Evolutionary conservation across 2,113 vertebrate species (phyloP).

Genomic region (Microcebus ravelobensis): DNA sequence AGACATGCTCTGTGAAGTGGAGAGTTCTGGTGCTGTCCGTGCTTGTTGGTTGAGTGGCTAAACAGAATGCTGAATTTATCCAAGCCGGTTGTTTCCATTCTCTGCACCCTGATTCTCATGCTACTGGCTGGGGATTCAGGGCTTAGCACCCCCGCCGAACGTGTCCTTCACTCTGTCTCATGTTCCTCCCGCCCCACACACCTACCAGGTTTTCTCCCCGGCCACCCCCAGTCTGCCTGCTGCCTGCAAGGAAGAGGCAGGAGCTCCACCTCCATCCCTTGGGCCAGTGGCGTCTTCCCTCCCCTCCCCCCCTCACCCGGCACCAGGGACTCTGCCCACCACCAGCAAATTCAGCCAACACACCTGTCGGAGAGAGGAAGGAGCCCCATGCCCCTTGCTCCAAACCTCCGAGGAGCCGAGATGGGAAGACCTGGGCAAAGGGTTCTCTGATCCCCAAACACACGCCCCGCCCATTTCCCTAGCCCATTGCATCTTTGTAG

Average conservation of each 20-base stretch:
- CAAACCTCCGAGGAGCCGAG: not conserved
- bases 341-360: not conserved
- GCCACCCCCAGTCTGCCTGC: accelerated
- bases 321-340: not conserved
- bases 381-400: accelerated
- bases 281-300: not conserved
- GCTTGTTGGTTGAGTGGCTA: accelerated
- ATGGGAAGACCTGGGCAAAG: not conserved
- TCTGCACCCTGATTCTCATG: no score
- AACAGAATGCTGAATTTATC: not conserved
- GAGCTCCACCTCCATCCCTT: not conserved
- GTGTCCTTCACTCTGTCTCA: not conserved
- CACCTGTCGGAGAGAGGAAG: not conserved
- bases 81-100: no score
- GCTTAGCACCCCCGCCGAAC: accelerated
- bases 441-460: not conserved
- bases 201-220: not conserved
- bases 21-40: accelerated
- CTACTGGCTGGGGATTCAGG: not conserved
- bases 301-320: not conserved
- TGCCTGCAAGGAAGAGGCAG: not conserved
- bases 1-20: not conserved
- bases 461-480: not conserved
- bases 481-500: not conserved
- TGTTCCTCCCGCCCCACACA: not conserved